Evolutionary conservation across 2,113 vertebrate species (phyloP), one percentile per base, ranked within the genome.

Genomic region (Scolopax mira): DNA sequence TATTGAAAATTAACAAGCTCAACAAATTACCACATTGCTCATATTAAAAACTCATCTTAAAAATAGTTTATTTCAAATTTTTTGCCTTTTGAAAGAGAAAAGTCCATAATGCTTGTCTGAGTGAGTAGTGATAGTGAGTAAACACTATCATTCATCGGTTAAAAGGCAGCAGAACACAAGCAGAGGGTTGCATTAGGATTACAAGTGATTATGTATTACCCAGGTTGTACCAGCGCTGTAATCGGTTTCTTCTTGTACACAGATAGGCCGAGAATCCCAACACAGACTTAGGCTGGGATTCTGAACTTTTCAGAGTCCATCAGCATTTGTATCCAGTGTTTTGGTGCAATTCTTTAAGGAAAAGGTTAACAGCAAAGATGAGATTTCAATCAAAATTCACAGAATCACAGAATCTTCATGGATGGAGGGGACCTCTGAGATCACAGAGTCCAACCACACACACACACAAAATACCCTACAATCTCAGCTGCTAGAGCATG

Each of bases 201-300:
- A 97, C 91, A 96, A 94, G 66, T 81, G 93, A 96, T 95, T 96
- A 97, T 75, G 79, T 79, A 67, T 79, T 94, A 91, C 86, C 85
- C 58, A 90, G 77, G 84, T 89, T 82, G 74, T 82, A 92, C 35
- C 89, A 70, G 65, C 41, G 39, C 61, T 92, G 69, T 96, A 97
- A 97, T 92, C 72, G 1, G 37, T 94, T 96, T 92, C 92, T 79
- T 90, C 41, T 90, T 71, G 64, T 69, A 81, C 25, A 39, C 44
- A 25, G 60, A 90, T 9, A 78, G 81, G 60, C 55, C 41, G 57
- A 88, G 85, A 94, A 78, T 41, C 61, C 84, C 89, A 65, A 86
- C 2, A 71, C 49, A 85, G 78, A 85, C 69, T 37, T 81, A 33
- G 55, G 64, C 25, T 66, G 23, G 41, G 74, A 85, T 35, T 58